Evolutionary conservation across 2,113 vertebrate genomes (phyloP), one percentile per base, ranked within the genome.

Genomic region (Danio rerio): DNA sequence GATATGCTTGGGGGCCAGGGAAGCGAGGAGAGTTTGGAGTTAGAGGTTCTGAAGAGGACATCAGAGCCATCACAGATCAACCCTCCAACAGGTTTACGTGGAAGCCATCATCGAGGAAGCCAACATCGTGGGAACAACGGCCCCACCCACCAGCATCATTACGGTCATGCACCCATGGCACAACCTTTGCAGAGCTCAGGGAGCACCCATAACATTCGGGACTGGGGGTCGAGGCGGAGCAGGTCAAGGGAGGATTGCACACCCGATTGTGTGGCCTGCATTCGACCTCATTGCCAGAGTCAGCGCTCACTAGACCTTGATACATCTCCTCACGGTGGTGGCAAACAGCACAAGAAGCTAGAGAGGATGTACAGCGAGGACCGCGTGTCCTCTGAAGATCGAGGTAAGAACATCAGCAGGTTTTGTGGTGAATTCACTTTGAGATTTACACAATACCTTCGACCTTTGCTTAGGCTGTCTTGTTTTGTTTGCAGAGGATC

Each of bases 301-400:
- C 96, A 96, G 81, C 95, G 92, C 16, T 95, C 95, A 52, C 93
- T 97, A 5, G 96, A 97, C 83, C 89, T 96, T 80, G 97, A 98
- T 15, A 95, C 93, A 21, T 93, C 94, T 0, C 92, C 93, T 0
- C 83, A 90, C 0, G 94, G 96, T 69, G 78, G 88, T 0, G 89
- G 93, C 3, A 93, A 94, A 85, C 94, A 92, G 21, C 93, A 93
- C 78, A 98, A 96, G 81, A 97, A 96, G 89, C 94, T 98, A 88
- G 96, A 96, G 93, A 93, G 98, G 91, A 96, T 97, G 96, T 95
- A 95, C 86, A 99, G 98, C 0, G 94, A 98, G 0, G 98, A 99
- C 76, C 92, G 94, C 6, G 82, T 72, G 74, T 91, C 95, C 82
- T 93, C 96, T 91, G 83, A 95, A 85, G 92, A 93, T 74, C 89